Percentiles rank a stretch among this genome's conserved stretches.
Evolutionary conservation across 2,797 vertebrate genomes (phyloP).

Genomic region (Bradypodion ventrale): DNA sequence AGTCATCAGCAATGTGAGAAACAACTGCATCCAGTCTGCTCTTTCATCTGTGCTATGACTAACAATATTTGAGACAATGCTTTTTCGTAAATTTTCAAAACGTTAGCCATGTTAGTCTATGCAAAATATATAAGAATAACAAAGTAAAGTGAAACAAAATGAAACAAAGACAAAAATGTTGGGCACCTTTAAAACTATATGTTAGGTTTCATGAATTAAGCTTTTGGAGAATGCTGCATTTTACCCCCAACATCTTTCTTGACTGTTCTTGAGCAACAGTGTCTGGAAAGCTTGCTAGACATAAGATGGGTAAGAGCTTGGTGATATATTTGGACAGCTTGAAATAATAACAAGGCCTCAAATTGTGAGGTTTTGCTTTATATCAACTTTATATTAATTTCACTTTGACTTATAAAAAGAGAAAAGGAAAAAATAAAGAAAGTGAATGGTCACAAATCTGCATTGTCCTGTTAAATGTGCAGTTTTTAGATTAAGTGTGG

Average conservation of each 20-base stretch:
- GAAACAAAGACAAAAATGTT: too few species aligned
- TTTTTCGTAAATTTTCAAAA: slow-evolving; percentile 33
- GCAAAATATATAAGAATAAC: too few species aligned
- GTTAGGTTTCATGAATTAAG: too few species aligned
- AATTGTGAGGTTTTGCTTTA: not conserved
- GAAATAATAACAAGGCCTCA: not conserved
- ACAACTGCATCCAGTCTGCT: not conserved
- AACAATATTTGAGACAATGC: slow-evolving; percentile 15
- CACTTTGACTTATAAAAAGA: not conserved
- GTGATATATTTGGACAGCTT: slow-evolving; percentile 11
- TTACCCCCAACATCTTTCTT: not conserved
- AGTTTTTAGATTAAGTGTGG: not conserved
- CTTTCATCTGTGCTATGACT: not conserved
- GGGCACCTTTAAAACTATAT: too few species aligned
- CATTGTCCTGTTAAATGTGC: not conserved
- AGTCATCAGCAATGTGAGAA: not conserved
- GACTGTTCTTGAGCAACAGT: not conserved
- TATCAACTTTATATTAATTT: not conserved
- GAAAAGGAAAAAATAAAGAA: not conserved
- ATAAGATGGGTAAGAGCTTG: not conserved
- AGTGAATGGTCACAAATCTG: not conserved
- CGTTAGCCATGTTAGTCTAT: too few species aligned
- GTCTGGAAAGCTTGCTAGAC: not conserved
- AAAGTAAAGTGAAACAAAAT: too few species aligned
- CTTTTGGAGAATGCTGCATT: too few species aligned